These are phyloP conservation scores for Drosophila parabipectinata DNA, from an alignment of 1,140 invertebrate genomes.

Conservation along the genomic window DNA sequence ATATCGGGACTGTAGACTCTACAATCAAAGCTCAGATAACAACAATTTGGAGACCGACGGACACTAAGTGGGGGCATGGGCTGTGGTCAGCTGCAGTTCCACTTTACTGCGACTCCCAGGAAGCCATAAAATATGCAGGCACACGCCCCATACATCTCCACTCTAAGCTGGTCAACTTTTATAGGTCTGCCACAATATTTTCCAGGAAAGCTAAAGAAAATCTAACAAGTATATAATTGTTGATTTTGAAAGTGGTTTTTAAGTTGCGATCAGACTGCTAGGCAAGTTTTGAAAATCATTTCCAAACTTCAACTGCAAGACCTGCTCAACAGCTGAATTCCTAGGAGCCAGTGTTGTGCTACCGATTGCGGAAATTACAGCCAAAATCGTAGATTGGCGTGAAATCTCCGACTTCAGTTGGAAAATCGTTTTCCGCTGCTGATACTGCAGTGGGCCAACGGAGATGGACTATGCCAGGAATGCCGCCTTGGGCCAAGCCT, in stretches of 20 bases:
- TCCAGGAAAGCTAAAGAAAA: not conserved
- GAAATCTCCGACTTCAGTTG: not conserved
- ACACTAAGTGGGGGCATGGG: constrained; percentile 15
- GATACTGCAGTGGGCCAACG: not conserved
- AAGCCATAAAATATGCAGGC: constrained; percentile 60
- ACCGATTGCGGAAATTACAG: not conserved
- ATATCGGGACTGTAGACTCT: constrained; percentile 1
- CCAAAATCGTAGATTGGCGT: not conserved
- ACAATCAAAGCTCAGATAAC: constrained; percentile 46
- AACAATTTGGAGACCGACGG: constrained; percentile 15
- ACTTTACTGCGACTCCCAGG: constrained; percentile 3
- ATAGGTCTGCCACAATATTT: not conserved
- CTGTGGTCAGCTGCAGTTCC: constrained; percentile 32
- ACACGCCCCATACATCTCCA: constrained; percentile 35
- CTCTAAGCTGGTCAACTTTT: not conserved
- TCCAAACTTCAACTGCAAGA: not conserved
- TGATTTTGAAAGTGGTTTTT: not conserved
- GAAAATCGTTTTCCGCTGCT: not conserved
- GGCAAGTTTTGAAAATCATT: not conserved
- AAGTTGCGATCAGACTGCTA: not conserved
- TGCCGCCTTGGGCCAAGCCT: not conserved
- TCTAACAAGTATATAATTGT: not conserved
- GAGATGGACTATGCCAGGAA: constrained; percentile 15
- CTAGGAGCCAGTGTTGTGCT: not conserved
- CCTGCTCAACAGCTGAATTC: not conserved